Evolutionary conservation across 2,888 invertebrate genomes (phyloP).

Genomic region (Elaeidobius kamerunicus): DNA sequence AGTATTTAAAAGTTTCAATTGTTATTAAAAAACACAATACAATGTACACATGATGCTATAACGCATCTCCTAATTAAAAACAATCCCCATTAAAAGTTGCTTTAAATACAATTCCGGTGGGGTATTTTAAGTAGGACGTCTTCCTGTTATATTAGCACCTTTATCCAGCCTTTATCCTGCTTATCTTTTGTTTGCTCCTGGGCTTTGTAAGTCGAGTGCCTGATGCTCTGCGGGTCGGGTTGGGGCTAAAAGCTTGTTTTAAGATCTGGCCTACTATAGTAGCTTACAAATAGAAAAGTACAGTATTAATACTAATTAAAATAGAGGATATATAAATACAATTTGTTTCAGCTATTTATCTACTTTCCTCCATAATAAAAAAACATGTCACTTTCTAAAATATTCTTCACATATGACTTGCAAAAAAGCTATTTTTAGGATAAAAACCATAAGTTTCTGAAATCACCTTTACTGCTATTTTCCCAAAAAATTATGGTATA

Average conservation of each 20-base stretch:
- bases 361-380: not conserved
- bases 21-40: conserved; percentile 17
- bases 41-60: too few relatives aligned
- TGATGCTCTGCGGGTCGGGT: conserved; percentile 27
- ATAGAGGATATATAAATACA: not conserved
- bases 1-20: too few relatives aligned
- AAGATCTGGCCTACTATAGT: conserved; percentile 3
- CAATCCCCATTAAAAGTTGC: conserved; percentile 7
- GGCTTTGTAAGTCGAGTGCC: conserved; percentile 34
- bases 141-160: conserved; percentile 37
- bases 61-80: conserved; percentile 13
- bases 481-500: too few relatives aligned
- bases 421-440: too few relatives aligned
- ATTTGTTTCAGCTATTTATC: not conserved
- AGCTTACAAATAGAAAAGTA: not conserved
- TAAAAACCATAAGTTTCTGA: too few relatives aligned
- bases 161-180: conserved; percentile 31
- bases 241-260: conserved; percentile 23
- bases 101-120: conserved; percentile 9
- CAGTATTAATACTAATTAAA: not conserved
- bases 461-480: too few relatives aligned
- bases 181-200: conserved; percentile 35
- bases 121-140: conserved; percentile 10
- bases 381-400: not conserved
- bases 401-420: too few relatives aligned